These are phyloP conservation scores for Ceriagrion tenellum DNA, from an alignment of 2,888 invertebrate species.

Conservation along the genomic window DNA sequence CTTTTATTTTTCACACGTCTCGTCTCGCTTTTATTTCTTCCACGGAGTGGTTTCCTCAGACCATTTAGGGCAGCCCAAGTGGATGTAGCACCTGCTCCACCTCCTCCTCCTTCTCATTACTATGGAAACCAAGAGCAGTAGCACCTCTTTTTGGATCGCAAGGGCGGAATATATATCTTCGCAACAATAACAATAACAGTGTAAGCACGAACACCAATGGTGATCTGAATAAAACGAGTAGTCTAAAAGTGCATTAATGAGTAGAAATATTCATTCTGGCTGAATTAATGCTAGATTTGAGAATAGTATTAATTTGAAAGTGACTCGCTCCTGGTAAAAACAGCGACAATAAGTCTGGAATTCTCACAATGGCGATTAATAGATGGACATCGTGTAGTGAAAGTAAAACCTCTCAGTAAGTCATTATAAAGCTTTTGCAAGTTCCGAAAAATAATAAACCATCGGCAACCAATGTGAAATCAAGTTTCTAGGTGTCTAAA, in stretches of 20 bases:
- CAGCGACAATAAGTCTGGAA: not conserved
- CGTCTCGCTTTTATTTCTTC: not conserved
- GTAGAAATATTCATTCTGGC: not conserved
- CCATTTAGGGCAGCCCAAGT: not conserved
- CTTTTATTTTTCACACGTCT: not conserved
- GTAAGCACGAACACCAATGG: not conserved
- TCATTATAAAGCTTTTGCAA: too few species aligned
- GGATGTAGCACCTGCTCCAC: not conserved
- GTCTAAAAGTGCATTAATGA: not conserved
- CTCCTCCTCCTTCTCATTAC: not conserved
- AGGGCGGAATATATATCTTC: not conserved
- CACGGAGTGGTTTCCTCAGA: not conserved
- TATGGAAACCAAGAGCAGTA: not conserved
- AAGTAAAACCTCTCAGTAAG: too few species aligned
- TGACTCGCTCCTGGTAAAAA: not conserved
- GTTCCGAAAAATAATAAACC: too few species aligned
- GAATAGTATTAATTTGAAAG: not conserved
- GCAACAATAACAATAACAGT: not conserved
- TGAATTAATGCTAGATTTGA: not conserved
- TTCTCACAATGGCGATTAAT: not conserved
- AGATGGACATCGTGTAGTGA: too few species aligned
- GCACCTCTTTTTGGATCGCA: not conserved
- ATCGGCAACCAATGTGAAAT: not conserved
- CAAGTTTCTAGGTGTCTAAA: not conserved
- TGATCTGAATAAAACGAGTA: not conserved